Evolutionary conservation across 2,888 invertebrate species (phyloP).

Genomic region (Ophioninae sp.): DNA sequence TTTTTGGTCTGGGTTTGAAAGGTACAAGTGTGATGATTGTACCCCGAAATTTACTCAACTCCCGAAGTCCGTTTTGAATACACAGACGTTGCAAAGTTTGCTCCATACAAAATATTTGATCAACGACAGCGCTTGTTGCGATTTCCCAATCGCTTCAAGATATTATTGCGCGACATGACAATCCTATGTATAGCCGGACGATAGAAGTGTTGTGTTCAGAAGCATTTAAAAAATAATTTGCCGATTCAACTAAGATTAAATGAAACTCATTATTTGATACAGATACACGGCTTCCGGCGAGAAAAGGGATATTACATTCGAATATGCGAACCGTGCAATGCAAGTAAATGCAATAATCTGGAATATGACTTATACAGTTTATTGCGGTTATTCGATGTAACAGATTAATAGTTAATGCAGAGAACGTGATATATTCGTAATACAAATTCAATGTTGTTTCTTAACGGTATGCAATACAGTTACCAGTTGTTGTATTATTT

Average conservation of each 20-base stretch:
- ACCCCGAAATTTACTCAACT: conserved; percentile 34
- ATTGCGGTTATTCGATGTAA: not conserved
- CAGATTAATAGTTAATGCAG: not conserved
- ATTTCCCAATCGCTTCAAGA: conserved; percentile 2
- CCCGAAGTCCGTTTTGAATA: conserved; percentile 33
- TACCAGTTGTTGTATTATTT: no score
- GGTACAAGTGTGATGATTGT: conserved; percentile 32
- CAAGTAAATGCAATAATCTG: not conserved
- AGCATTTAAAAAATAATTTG: not conserved
- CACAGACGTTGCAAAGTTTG: conserved; percentile 22
- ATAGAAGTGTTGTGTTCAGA: not conserved
- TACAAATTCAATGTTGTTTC: not conserved
- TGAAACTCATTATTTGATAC: not conserved
- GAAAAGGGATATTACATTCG: not conserved
- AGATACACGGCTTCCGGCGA: not conserved
- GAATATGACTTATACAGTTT: not conserved
- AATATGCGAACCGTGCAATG: not conserved
- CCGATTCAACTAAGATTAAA: not conserved
- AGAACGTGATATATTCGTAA: not conserved
- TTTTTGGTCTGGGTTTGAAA: conserved; percentile 31
- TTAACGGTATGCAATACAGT: no score
- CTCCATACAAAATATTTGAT: conserved; percentile 47
- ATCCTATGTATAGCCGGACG: conserved; percentile 4
- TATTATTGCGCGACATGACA: not conserved
- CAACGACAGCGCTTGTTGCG: not conserved